Conservation (phyloP, 1,140 invertebrate species). For the Whitmania pigra region DNA sequence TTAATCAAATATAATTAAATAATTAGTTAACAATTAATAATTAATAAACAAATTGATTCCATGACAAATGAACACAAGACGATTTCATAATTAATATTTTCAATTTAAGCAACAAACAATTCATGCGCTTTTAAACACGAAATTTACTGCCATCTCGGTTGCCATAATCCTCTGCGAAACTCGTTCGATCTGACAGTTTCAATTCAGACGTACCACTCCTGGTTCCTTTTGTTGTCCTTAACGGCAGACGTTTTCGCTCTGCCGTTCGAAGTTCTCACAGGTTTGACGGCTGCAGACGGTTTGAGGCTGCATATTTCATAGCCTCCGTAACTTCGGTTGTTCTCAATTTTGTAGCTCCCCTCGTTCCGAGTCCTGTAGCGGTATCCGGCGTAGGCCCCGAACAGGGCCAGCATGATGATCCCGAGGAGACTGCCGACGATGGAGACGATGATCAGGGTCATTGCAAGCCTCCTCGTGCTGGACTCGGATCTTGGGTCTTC, state of each 20-base stretch:
- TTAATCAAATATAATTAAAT: too few species aligned
- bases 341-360: conserved; percentile 1
- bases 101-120: too few species aligned
- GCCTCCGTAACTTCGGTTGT: neutral
- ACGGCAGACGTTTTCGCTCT: neutral
- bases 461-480: conserved; percentile 3
- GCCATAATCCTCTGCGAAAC: too few species aligned
- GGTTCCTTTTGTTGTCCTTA: neutral
- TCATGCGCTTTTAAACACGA: too few species aligned
- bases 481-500: neutral
- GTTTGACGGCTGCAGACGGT: neutral
- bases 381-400: neutral
- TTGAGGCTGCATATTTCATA: neutral
- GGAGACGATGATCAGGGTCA: neutral
- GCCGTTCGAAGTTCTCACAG: neutral
- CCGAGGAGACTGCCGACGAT: neutral
- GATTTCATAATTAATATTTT: too few species aligned
- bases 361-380: conserved; percentile 5
- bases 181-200: too few species aligned
- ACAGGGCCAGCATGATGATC: neutral
- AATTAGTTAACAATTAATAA: too few species aligned
- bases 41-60: too few species aligned
- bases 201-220: conserved; percentile 8
- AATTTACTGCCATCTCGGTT: too few species aligned
- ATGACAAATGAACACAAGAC: too few species aligned